Conservation (phyloP, 1,140 invertebrate genomes). For the Drosophila suzukii region DNA sequence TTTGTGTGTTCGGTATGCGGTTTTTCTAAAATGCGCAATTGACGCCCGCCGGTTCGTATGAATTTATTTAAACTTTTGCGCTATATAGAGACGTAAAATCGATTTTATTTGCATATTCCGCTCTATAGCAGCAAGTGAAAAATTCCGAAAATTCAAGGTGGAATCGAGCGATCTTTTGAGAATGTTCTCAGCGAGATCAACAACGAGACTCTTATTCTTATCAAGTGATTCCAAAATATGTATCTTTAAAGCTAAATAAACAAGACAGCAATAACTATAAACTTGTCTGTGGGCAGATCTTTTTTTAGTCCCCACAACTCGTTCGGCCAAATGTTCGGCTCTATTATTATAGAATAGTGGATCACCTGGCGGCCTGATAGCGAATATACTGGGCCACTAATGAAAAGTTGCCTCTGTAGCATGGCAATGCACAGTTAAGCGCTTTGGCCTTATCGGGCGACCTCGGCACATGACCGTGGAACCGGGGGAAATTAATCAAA, state of each 20-base stretch:
- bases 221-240: constrained; percentile 23
- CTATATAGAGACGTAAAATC: constrained; percentile 44
- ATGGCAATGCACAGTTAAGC: constrained; percentile 47
- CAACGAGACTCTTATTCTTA: constrained; percentile 33
- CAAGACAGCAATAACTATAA: constrained; percentile 20
- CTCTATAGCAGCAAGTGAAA: constrained; percentile 36
- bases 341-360: constrained; percentile 5
- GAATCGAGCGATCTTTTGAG: constrained; percentile 1
- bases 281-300: constrained; percentile 27
- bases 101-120: constrained; percentile 55
- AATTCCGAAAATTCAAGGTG: constrained; percentile 49
- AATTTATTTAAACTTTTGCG: constrained; percentile 64
- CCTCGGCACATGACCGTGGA: constrained; percentile 67
- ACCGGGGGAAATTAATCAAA: constrained; percentile 59
- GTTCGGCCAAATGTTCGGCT: constrained; percentile 15
- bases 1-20: constrained; percentile 36
- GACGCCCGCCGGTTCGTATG: constrained; percentile 26
- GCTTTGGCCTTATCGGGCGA: constrained; percentile 56
- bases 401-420: constrained; percentile 33
- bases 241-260: constrained; percentile 16
- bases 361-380: constrained; percentile 31
- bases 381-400: constrained; percentile 24
- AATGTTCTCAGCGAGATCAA: neutral
- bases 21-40: constrained; percentile 70
- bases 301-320: constrained; percentile 17